Evolutionary conservation across 2,797 vertebrate species (phyloP), one percentile per base, ranked within the genome.

Genomic region (Spondyliosoma cantharus): DNA sequence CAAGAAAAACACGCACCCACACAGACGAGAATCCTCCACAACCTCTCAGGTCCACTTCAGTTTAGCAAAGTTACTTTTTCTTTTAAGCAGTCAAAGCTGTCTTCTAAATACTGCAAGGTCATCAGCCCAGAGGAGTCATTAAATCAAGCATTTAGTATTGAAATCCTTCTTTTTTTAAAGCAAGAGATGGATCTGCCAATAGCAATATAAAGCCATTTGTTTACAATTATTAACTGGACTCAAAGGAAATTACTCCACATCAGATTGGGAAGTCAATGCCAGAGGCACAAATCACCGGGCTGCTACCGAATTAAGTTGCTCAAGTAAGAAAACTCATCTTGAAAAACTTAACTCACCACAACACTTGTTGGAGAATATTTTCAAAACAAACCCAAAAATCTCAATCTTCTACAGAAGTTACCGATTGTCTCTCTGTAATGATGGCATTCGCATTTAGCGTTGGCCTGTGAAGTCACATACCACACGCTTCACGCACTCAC

Each of bases 401-500:
- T 37, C 37, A 2, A 9, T 37, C 32, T 37, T 37, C 32, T 37
- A 8, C 32, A 37, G 2, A 37, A 37, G 9, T 37, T 37, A 37
- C 52, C 1, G 32, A 75, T 29, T 62, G 24, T 16, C 6, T 17
- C 57, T 29, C 53, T 1, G 6, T n/a, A 73, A 13, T 22, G 24
- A 8, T 46, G 56, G 20, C 48, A 22, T 25, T 20, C 16, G n/a
- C 56, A 76, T 76, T 82, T 61, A 46, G 69, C 45, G 61, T 53
- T 4, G 2, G 16, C 11, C 46, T 69, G 74, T 71, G 61, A 88
- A 81, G 64, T 78, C 68, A 75, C 80, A 83, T 70, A 75, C 24
- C 76, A 59, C 59, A 70, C 65, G 80, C 82, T 77, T 85, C 72
- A 82, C 83, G 81, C 77, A 56, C 49, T 42, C 11, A 49, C 57